These are phyloP conservation scores for Lepidotrigona ventralis DNA, from an alignment of 1,140 invertebrate genomes.

Conservation along the genomic window DNA sequence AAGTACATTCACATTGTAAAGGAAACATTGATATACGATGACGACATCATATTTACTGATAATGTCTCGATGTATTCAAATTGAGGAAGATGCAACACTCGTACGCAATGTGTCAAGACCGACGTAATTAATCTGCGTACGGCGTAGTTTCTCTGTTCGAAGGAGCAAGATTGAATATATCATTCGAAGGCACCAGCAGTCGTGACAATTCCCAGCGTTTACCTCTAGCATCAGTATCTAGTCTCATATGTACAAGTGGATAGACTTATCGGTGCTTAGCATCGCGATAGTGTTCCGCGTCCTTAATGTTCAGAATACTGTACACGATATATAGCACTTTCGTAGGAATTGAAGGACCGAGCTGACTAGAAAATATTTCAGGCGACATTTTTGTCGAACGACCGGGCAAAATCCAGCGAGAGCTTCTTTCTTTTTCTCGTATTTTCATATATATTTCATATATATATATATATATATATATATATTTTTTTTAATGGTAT, in stretches of 20 bases:
- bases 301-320: slow-evolving; percentile 70
- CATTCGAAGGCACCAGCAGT: slow-evolving; percentile 24
- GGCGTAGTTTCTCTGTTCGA: background rate
- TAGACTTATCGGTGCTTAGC: slow-evolving; percentile 65
- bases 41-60: background rate
- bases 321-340: slow-evolving; percentile 68
- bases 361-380: slow-evolving; percentile 68
- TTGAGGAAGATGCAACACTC: background rate
- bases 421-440: slow-evolving; percentile 2
- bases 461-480: background rate
- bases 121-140: background rate
- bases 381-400: slow-evolving; percentile 7
- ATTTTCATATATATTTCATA: background rate
- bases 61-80: background rate
- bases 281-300: slow-evolving; percentile 56
- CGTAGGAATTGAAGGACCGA: slow-evolving; percentile 66
- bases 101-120: background rate
- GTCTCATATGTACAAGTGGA: slow-evolving; percentile 65
- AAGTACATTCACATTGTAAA: background rate
- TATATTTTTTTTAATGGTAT: background rate
- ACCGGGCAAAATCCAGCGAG: slow-evolving; percentile 2
- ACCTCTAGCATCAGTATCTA: slow-evolving; percentile 50
- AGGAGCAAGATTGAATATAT: background rate
- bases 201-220: slow-evolving; percentile 49
- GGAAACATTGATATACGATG: too few species aligned